These are phyloP conservation scores for Spermophilus dauricus DNA, from an alignment of 2,113 vertebrate genomes.

Conservation along the genomic window DNA sequence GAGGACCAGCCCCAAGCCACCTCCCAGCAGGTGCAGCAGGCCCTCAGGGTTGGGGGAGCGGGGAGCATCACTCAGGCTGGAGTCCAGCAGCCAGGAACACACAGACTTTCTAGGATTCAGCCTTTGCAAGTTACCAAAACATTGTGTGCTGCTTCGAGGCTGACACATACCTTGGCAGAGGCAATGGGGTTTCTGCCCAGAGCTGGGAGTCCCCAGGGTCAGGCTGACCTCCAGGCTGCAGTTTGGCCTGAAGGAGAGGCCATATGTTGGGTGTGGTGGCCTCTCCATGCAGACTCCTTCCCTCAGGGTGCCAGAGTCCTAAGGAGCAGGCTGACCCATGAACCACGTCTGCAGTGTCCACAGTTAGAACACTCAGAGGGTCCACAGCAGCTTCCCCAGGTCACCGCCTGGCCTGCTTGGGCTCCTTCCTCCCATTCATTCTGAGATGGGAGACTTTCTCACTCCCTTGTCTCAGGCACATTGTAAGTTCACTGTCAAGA, in stretches of 20 bases:
- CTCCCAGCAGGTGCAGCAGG: conserved; percentile 35
- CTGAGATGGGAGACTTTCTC: not conserved
- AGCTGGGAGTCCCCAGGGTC: conserved; percentile 67
- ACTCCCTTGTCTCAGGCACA: not conserved
- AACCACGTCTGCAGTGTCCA: not conserved
- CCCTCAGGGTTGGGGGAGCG: not conserved
- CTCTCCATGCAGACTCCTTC: fast-evolving
- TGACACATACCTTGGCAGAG: conserved; percentile 76
- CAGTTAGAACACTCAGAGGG: not conserved
- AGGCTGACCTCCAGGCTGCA: conserved; percentile 70
- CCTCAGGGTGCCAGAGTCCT: not conserved
- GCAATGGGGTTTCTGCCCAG: conserved; percentile 35
- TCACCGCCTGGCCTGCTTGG: not conserved
- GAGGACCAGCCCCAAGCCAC: not conserved
- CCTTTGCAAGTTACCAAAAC: conserved; percentile 50
- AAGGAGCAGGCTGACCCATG: not conserved
- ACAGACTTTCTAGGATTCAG: conserved; percentile 77
- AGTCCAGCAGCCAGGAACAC: not conserved
- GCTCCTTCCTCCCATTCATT: not conserved
- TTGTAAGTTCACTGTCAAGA: not conserved
- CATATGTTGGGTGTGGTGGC: not conserved
- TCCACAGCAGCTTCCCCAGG: not conserved
- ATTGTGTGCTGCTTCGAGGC: conserved; percentile 10
- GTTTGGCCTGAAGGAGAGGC: not conserved
- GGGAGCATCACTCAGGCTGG: not conserved